Evolutionary conservation across 2,113 vertebrate species (phyloP), one percentile per base, ranked within the genome.

Genomic region (Macaca mulatta): DNA sequence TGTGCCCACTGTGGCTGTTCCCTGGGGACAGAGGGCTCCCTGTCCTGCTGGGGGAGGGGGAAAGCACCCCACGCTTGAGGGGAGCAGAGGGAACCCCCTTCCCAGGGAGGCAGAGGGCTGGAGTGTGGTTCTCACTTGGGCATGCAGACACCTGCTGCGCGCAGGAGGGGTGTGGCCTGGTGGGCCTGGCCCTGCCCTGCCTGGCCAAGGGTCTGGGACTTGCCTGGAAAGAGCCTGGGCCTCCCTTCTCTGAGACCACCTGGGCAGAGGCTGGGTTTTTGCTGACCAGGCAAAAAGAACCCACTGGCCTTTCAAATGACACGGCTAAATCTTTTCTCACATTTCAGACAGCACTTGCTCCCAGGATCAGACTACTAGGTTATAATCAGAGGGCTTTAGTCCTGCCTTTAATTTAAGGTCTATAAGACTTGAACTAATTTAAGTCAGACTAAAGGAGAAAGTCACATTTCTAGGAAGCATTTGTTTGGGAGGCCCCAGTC

Each of bases 1-100:
- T 14, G 1, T 12, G 89, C 23, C 52, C 55, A 30, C 17, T 22
- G 16, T 5, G 0, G 43, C 64, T 10, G 20, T 14, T 52, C 18
- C 17, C 55, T 2, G 38, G 84, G 35, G 16, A 10, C 27, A 8
- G 85, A 59, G 81, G 72, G 7, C 35, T 32, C 88, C 72, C 72
- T 1, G 13, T n/a, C 45, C 72, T 6, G 20, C 82, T 89, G 2
- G 3, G 12, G 22, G 18, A 0, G 2, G 3, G 1, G 10, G 5
- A 27, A 25, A 13, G 79, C 25, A 23, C 27, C 4, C 8, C 27
- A 0, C 1, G 67, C 14, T 0, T 6, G 55, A 70, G 45, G 35
- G 32, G 35, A 43, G 57, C 27, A 23, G 52, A n/a, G 85, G 9
- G 4, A 2, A 23, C 27, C 67, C 32, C 32, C 67, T 16, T 2